A percentile compares a stretch with the other conserved stretches of the same genome.
phyloP scores from a whole-genome alignment of 2,113 vertebrate genomes.

The Nothocercus nigrocapillus region DNA sequence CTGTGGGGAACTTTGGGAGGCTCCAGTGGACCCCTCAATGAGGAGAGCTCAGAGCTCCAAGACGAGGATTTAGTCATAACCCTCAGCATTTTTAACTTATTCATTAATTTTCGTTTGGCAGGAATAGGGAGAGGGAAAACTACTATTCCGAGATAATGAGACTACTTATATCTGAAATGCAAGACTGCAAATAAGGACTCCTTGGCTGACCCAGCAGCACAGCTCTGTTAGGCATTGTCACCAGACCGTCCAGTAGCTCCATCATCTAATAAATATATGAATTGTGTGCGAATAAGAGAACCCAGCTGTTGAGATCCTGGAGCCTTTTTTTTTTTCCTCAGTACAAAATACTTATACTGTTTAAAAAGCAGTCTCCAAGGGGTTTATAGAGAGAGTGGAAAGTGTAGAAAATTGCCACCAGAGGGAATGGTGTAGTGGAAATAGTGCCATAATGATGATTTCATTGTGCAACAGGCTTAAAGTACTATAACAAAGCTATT shows the following conservation, averaged over 20 bases:
- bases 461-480: neutral
- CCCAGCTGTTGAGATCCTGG: neutral
- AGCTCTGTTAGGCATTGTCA: neutral
- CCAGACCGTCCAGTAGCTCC: neutral
- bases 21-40: rapidly evolving
- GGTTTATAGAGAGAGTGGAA: neutral
- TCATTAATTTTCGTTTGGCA: neutral
- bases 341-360: neutral
- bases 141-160: neutral
- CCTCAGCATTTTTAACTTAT: neutral
- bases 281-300: neutral
- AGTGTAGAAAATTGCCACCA: neutral
- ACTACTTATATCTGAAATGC: neutral
- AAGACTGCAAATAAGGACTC: neutral
- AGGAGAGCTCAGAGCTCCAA: rapidly evolving
- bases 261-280: conserved; percentile 10
- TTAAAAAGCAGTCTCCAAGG: neutral
- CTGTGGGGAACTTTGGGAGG: neutral
- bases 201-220: neutral
- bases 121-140: neutral
- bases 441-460: neutral
- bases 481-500: neutral
- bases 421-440: neutral
- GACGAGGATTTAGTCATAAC: rapidly evolving
- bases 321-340: neutral